Evolutionary conservation across 2,113 vertebrate genomes (phyloP).

Genomic region (Solenodon paradoxus): DNA sequence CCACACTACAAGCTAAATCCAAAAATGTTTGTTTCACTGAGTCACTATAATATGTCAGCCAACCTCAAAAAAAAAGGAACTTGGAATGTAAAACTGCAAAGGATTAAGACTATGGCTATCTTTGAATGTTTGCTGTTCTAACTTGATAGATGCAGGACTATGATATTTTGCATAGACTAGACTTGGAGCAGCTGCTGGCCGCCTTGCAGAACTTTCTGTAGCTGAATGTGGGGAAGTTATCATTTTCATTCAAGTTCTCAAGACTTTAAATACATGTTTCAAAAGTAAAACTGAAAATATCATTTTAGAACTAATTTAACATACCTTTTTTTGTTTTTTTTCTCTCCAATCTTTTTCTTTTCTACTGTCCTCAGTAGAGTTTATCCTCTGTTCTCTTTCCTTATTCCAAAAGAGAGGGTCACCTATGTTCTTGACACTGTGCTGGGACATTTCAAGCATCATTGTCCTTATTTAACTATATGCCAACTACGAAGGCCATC

Average conservation of each 20-base stretch:
- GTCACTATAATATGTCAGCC: not conserved
- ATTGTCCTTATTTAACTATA: not conserved
- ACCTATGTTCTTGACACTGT: not conserved
- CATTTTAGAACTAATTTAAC: slow-evolving; percentile 52
- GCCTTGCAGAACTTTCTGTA: not conserved
- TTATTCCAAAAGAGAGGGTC: not conserved
- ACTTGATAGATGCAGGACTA: not conserved
- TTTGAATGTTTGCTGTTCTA: not conserved
- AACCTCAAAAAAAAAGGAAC: not conserved
- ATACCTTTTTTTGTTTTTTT: slow-evolving; percentile 18
- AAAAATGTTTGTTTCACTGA: not conserved
- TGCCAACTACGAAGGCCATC: not conserved
- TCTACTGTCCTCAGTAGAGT: not conserved
- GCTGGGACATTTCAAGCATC: not conserved
- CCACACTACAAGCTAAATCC: not conserved
- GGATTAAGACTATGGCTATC: not conserved
- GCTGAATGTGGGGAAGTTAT: slow-evolving; percentile 25
- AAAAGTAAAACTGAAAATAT: slow-evolving; percentile 58
- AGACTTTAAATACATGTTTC: slow-evolving; percentile 59
- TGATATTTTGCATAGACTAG: not conserved
- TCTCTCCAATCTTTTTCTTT: not conserved
- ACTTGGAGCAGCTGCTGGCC: slow-evolving; percentile 4
- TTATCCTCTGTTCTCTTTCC: not conserved
- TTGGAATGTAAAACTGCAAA: not conserved
- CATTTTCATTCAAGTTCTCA: slow-evolving; percentile 58